A percentile compares a stretch with the other conserved stretches of the same genome.
Evolutionary conservation across 2,888 invertebrate species (phyloP).

Genomic region (Elaeidobius kamerunicus): DNA sequence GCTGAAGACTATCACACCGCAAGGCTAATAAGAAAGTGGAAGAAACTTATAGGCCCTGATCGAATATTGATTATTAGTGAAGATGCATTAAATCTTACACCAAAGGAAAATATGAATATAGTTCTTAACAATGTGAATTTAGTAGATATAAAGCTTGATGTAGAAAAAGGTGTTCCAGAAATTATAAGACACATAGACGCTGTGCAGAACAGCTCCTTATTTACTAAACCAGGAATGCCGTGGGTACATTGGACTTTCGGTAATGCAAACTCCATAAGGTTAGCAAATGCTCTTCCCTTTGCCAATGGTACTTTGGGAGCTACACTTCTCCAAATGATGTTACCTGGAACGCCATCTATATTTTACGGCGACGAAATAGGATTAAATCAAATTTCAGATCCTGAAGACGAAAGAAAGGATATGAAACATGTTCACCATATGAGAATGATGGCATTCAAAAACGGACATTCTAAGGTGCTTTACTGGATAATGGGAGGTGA

Average conservation of each 20-base stretch:
- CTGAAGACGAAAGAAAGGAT: slow-evolving; percentile 58
- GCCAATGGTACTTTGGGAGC: slow-evolving; percentile 66
- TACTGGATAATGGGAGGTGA: slow-evolving; percentile 61
- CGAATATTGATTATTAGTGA: slow-evolving; percentile 67
- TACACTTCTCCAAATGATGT: slow-evolving; percentile 70
- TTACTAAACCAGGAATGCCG: slow-evolving; percentile 60
- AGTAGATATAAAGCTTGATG: slow-evolving; percentile 65
- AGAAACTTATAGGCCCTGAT: slow-evolving; percentile 59
- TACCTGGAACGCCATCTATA: slow-evolving; percentile 84
- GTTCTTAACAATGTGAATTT: slow-evolving; percentile 67
- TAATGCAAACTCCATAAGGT: slow-evolving; percentile 59
- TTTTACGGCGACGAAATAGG: slow-evolving; percentile 93
- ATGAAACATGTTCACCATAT: slow-evolving; percentile 65
- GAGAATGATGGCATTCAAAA: slow-evolving; percentile 65
- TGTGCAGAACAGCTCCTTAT: slow-evolving; percentile 58
- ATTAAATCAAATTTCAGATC: slow-evolving; percentile 57
- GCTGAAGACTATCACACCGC: slow-evolving; percentile 59
- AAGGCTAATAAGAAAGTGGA: slow-evolving; percentile 64
- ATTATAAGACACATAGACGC: slow-evolving; percentile 60
- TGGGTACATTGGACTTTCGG: slow-evolving; percentile 82
- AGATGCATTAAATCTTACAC: slow-evolving; percentile 52
- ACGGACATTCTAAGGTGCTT: slow-evolving; percentile 51
- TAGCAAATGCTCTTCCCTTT: slow-evolving; percentile 55
- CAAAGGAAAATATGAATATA: slow-evolving; percentile 55
- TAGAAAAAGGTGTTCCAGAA: slow-evolving; percentile 52